Conservation (phyloP, 92 coral and sea anemone species). For the Paramuricea clavata region DNA sequence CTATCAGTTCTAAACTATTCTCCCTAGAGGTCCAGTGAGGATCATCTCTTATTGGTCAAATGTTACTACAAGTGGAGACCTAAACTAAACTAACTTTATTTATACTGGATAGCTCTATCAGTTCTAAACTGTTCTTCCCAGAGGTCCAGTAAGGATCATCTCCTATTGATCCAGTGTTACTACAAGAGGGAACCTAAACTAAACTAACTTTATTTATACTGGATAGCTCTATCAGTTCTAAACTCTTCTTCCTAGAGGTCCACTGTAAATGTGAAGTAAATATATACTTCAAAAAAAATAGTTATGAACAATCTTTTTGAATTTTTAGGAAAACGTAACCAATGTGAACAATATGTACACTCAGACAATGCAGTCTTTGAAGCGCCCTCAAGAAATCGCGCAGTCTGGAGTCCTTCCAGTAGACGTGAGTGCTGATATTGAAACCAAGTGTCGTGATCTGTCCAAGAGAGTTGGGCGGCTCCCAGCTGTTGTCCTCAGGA, state of each 20-base stretch:
- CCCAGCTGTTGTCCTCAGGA: conserved; percentile 40
- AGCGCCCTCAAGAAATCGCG: conserved; percentile 49
- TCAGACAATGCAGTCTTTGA: conserved; percentile 19
- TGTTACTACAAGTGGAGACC: background rate
- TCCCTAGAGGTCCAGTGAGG: background rate
- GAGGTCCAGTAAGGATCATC: no score
- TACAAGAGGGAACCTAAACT: no score
- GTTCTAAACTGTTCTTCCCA: no score
- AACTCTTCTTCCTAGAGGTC: no score
- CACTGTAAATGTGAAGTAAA: no score
- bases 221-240: no score
- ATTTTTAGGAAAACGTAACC: conserved; percentile 27
- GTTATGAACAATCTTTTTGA: no score
- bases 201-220: no score
- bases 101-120: conserved; percentile 10
- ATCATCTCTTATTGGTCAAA: background rate
- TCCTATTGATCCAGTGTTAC: no score
- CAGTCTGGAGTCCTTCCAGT: conserved; percentile 18
- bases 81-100: background rate
- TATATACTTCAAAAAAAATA: no score
- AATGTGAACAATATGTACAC: conserved; percentile 43
- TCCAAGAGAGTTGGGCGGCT: conserved; percentile 24
- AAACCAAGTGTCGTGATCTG: conserved; percentile 23
- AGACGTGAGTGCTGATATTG: background rate
- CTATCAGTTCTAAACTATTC: background rate